Evolutionary conservation across 2,888 invertebrate genomes (phyloP).

Genomic region (Noctuana brunneofusca): DNA sequence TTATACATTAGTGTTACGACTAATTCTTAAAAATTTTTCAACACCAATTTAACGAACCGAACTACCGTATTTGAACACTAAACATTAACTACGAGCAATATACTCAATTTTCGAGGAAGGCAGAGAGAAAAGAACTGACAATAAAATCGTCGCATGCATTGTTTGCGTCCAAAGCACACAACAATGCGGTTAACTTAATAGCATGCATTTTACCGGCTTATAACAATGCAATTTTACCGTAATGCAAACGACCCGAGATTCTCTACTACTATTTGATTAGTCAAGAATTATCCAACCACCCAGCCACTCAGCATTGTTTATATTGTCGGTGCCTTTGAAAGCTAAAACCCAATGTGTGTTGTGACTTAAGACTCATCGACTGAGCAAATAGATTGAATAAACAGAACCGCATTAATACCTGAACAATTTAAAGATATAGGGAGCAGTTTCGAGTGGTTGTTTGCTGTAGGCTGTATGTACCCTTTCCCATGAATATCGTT

Average conservation of each 20-base stretch:
- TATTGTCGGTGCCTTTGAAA: conserved; percentile 78
- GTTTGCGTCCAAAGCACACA: conserved; percentile 26
- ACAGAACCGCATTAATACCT: conserved; percentile 73
- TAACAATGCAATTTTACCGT: conserved; percentile 70
- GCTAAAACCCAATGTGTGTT: conserved; percentile 82
- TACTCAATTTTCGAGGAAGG: neutral
- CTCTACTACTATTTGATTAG: conserved; percentile 67
- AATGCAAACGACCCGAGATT: conserved; percentile 56
- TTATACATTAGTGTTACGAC: too few species aligned
- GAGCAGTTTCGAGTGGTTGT: conserved; percentile 69
- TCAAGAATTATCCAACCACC: conserved; percentile 68
- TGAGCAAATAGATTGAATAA: conserved; percentile 69
- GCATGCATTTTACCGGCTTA: conserved; percentile 47
- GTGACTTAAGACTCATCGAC: conserved; percentile 77
- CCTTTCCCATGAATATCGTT: conserved; percentile 60
- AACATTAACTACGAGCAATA: conserved; percentile 1
- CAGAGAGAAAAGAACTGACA: conserved; percentile 18
- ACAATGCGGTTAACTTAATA: conserved; percentile 47
- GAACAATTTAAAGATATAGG: conserved; percentile 77
- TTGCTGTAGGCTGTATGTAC: too few species aligned
- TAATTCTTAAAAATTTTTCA: too few species aligned
- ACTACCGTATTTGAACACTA: too few species aligned
- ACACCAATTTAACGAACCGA: too few species aligned
- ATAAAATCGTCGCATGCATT: conserved; percentile 31
- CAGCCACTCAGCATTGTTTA: conserved; percentile 72